Conservation (phyloP, 2,888 invertebrate species). For the Drosophila neutralis region DNA sequence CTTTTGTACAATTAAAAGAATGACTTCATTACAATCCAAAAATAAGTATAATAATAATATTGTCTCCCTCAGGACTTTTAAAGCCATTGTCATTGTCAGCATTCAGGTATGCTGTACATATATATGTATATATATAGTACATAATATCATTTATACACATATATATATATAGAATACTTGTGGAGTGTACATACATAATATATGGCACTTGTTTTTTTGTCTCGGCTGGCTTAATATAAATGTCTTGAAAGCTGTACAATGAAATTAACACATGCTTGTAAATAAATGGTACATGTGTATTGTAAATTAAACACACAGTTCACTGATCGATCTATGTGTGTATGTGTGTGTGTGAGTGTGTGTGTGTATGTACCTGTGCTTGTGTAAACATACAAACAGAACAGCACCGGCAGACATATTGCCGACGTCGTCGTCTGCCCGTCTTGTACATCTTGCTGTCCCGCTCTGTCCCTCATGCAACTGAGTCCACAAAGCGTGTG, state of each 20-base stretch:
- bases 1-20: conserved; percentile 17
- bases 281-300: conserved; percentile 65
- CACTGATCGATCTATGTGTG: conserved; percentile 51
- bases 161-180: not conserved
- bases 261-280: conserved; percentile 66
- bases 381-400: conserved; percentile 56
- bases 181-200: not conserved
- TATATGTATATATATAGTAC: not conserved
- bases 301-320: conserved; percentile 70
- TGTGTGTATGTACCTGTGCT: conserved; percentile 12
- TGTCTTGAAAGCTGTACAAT: conserved; percentile 63
- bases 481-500: conserved; percentile 70
- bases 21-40: conserved; percentile 23
- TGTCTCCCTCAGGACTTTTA: conserved; percentile 46
- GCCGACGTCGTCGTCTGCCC: conserved; percentile 28
- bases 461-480: conserved; percentile 45
- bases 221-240: conserved; percentile 46
- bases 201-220: conserved; percentile 37
- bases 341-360: not conserved
- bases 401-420: conserved; percentile 64
- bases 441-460: not conserved
- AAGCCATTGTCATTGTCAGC: conserved; percentile 37
- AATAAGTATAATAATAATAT: conserved; percentile 3
- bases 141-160: not conserved
- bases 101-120: conserved; percentile 14